These are phyloP conservation scores for Anagrus nilaparvatae DNA, from an alignment of 1,140 invertebrate genomes.

Conservation along the genomic window DNA sequence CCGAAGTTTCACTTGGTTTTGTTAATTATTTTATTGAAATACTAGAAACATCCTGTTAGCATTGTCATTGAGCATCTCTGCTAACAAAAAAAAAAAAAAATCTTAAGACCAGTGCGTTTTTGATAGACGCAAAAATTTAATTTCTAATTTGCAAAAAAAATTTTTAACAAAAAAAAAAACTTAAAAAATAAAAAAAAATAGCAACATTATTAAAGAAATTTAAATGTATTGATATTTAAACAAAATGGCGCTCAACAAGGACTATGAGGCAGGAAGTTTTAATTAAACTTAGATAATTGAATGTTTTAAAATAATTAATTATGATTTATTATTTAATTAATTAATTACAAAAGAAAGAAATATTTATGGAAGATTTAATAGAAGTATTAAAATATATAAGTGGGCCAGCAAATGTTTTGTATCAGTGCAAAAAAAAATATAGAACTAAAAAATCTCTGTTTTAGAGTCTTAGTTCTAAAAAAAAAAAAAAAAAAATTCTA, in stretches of 20 bases:
- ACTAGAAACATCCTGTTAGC: conserved; percentile 27
- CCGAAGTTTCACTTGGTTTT: conserved; percentile 32
- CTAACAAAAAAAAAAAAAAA: conserved; percentile 16
- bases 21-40: conserved; percentile 27
- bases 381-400: conserved; percentile 13
- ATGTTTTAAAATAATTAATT: conserved; percentile 33
- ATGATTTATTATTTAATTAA: conserved; percentile 26
- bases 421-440: conserved; percentile 21
- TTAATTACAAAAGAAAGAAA: conserved; percentile 17
- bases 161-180: conserved; percentile 17
- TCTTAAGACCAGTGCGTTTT: conserved; percentile 4
- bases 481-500: conserved; percentile 16
- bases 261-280: conserved; percentile 31
- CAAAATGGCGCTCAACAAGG: conserved; percentile 24
- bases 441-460: too few relatives aligned
- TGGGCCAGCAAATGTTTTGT: conserved; percentile 20
- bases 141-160: too few relatives aligned
- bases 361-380: conserved; percentile 13
- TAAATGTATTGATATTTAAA: conserved; percentile 7
- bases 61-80: conserved; percentile 25
- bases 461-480: conserved; percentile 10
- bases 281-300: conserved; percentile 39
- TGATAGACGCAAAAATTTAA: conserved; percentile 7
- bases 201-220: conserved; percentile 11
- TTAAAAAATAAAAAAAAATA: conserved; percentile 16